phyloP scores from a whole-genome alignment of 2,797 vertebrate species.

The Brachymystax lenok region DNA sequence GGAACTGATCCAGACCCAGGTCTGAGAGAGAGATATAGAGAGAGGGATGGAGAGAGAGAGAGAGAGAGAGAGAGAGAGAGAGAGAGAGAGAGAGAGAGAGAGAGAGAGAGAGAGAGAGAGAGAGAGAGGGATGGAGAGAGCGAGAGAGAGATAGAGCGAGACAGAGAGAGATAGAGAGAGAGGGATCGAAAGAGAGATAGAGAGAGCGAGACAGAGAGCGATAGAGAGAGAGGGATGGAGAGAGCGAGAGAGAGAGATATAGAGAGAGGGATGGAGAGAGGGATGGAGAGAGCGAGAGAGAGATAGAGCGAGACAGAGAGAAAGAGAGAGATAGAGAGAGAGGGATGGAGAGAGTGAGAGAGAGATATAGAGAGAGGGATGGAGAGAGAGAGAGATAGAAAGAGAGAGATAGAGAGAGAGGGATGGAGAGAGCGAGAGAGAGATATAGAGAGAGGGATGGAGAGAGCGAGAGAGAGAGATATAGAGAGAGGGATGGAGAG shows the following conservation, averaged over 20 bases:
- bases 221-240: constrained; percentile 38
- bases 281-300: constrained; percentile 3
- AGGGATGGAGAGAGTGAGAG: constrained; percentile 22
- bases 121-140: constrained; percentile 41
- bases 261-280: constrained; percentile 55
- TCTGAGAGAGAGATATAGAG: constrained; percentile 71
- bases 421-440: constrained; percentile 46
- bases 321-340: constrained; percentile 30
- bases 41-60: constrained; percentile 20
- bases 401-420: constrained; percentile 20
- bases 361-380: constrained; percentile 54
- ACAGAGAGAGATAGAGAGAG: no score
- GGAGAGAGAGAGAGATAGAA: not conserved
- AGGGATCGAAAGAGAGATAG: not conserved
- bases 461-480: constrained; percentile 13
- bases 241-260: constrained; percentile 30
- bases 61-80: constrained; percentile 6
- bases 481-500: no score
- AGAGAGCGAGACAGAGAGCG: constrained; percentile 32
- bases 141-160: constrained; percentile 16
- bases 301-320: no score
- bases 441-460: constrained; percentile 30
- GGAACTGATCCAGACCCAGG: constrained; percentile 93
- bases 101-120: not conserved
- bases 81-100: constrained; percentile 6